A percentile compares a stretch with the other conserved stretches of the same genome.
phyloP scores from a whole-genome alignment of 2,797 vertebrate species.

The Coregonus sp. region DNA sequence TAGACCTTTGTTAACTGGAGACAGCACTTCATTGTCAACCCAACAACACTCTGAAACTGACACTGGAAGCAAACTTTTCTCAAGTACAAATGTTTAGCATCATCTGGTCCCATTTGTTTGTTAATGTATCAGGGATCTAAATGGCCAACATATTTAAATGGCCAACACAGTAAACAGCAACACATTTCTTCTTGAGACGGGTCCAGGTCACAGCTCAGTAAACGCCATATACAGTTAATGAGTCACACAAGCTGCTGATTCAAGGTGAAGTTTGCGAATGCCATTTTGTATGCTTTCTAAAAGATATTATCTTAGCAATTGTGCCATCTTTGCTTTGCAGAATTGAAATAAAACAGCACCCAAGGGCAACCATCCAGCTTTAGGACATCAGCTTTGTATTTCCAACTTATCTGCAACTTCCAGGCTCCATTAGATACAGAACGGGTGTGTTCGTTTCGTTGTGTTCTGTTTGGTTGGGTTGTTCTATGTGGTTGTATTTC shows the following conservation, averaged over 20 bases:
- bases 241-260: conserved; percentile 64
- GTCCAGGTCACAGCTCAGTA: conserved; percentile 43
- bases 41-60: neutral
- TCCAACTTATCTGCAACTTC: conserved; percentile 61
- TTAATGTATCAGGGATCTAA: conserved; percentile 42
- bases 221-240: conserved; percentile 55
- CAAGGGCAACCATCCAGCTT: conserved; percentile 37
- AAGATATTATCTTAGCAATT: conserved; percentile 58
- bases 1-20: conserved; percentile 24
- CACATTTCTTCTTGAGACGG: conserved; percentile 42
- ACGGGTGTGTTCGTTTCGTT: too few species aligned
- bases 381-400: conserved; percentile 42
- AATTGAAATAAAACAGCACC: conserved; percentile 56
- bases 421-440: conserved; percentile 63
- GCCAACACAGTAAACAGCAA: conserved; percentile 37
- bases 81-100: conserved; percentile 18
- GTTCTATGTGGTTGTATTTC: too few species aligned
- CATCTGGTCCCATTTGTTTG: conserved; percentile 19
- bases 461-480: too few species aligned
- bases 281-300: conserved; percentile 42
- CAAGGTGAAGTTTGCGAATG: conserved; percentile 65
- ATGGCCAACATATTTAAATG: conserved; percentile 15
- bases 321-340: conserved; percentile 56
- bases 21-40: neutral
- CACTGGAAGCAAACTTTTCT: neutral